Evolutionary conservation across 23 tunicate species (phyloP).

Genomic region (Trididemnum nubilum): DNA sequence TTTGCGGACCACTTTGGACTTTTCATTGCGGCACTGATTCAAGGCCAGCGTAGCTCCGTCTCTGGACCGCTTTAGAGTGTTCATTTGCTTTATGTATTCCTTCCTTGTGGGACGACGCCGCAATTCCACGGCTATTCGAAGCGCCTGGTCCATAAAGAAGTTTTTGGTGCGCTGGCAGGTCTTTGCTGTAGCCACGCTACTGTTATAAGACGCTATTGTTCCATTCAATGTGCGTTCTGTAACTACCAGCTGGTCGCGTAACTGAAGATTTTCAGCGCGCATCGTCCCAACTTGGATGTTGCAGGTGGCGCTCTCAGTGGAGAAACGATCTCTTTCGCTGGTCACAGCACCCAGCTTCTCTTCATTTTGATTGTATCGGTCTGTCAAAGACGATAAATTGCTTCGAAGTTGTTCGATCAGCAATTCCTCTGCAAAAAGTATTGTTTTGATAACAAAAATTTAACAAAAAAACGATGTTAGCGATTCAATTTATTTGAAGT

Average conservation of each 20-base stretch:
- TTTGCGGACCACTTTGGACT: background rate
- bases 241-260: background rate
- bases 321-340: background rate
- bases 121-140: background rate
- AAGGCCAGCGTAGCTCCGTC: background rate
- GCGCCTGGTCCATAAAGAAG: slow-evolving; percentile 12
- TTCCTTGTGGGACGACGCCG: background rate
- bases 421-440: background rate
- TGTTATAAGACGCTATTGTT: too few species aligned
- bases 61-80: background rate
- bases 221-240: background rate
- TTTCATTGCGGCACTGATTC: background rate
- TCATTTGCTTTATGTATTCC: slow-evolving; percentile 4
- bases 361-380: background rate
- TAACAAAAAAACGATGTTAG: too few species aligned
- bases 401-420: slow-evolving; percentile 1
- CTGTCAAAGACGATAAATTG: background rate
- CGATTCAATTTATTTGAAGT: too few species aligned
- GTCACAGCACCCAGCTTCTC: background rate
- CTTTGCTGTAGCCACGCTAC: background rate
- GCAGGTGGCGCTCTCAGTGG: background rate
- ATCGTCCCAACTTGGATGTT: background rate
- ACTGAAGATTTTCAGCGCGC: background rate
- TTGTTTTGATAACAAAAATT: too few species aligned
- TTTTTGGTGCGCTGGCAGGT: background rate